phyloP scores from a whole-genome alignment of 2,888 invertebrate species.

The Leptinotarsa rubiginosa region DNA sequence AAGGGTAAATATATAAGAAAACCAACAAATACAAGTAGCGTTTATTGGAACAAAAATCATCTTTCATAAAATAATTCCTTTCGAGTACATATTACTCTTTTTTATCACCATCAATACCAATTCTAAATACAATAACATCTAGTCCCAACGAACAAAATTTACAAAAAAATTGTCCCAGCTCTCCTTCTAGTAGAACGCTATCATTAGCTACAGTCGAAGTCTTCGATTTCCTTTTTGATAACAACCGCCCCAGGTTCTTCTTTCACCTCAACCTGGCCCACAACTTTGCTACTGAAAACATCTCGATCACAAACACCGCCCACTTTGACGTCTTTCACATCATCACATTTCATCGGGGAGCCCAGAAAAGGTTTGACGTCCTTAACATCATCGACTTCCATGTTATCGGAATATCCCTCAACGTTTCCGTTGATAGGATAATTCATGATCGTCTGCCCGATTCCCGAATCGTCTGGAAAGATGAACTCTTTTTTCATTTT shows the following conservation, averaged over 20 bases:
- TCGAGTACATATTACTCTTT: background rate
- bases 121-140: background rate
- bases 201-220: constrained; percentile 15
- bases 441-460: background rate
- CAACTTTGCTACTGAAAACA: background rate
- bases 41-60: constrained; percentile 1
- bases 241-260: background rate
- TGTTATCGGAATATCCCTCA: background rate
- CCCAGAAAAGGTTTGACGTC: background rate
- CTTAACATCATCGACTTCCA: background rate
- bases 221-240: background rate
- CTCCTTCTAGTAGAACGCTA: background rate
- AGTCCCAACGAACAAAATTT: background rate
- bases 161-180: background rate
- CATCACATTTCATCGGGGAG: background rate
- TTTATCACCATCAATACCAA: background rate
- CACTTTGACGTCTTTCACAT: background rate
- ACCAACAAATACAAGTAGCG: background rate
- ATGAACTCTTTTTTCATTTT: constrained; percentile 41
- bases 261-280: background rate
- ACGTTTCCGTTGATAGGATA: background rate
- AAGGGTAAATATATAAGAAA: background rate
- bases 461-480: background rate
- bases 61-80: background rate
- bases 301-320: background rate